Evolutionary conservation across 2,113 vertebrate species (phyloP), one percentile per base, ranked within the genome.

Genomic region (Dryoscopus gambensis): DNA sequence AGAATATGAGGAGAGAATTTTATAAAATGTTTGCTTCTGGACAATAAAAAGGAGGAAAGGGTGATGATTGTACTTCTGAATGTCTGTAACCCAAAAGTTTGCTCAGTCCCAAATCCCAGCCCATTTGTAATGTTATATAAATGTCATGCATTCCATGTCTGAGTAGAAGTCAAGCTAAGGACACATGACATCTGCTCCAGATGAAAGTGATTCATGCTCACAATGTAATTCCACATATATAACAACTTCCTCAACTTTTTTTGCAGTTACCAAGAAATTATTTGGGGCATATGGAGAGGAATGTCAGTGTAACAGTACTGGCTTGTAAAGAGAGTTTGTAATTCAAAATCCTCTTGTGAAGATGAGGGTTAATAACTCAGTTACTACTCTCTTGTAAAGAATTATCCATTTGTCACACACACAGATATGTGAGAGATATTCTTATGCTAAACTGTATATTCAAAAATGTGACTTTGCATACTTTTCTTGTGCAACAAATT

Each of bases 151-250:
- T 90, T 90, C 71, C 71, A 90, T 37, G 49, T 67, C 70, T 85
- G 84, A 79, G 50, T 37, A 79, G 62, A 73, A 96, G 87, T 87
- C 89, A 91, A 96, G 78, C 30, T 94, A 86, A 96, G 85, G 90
- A 91, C 71, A 81, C 24, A 60, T 63, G 90, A 94, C 93, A 96
- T 93, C 90, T 96, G 87, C 64, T 94, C 79, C 92, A 93, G 92
- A 96, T 93, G 85, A 94, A 92, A 96, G 56, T 59, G 47, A 86
- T 94, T 88, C 75, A 0, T 84, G 30, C 33, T 86, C 52, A 60
- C 53, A 93, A 84, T 69, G 74, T 77, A 95, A 89, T 89, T 95
- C 70, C 81, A 91, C 20, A 73, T 76, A 87, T 27, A 62, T 67
- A 94, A 93, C 81, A 93, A 93, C 82, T 95, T 96, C 89, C 95